Evolutionary conservation across 2,113 vertebrate species (phyloP), one percentile per base, ranked within the genome.

Genomic region (Rallus limicola): DNA sequence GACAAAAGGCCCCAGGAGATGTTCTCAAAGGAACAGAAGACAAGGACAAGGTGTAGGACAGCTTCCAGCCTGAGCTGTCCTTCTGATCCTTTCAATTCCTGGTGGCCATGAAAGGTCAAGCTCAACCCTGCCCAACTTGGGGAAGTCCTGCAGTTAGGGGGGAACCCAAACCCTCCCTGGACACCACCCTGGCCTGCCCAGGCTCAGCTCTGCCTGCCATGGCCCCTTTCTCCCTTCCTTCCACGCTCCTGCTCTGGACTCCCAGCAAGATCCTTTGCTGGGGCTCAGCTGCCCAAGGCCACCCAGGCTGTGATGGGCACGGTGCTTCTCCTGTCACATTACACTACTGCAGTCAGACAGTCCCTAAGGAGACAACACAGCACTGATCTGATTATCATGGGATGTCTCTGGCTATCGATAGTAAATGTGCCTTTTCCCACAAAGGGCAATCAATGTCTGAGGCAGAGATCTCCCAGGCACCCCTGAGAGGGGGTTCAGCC

Each of bases 201-300:
- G 65, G 56, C 40, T 78, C n/a, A 40, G 36, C 48, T 86, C 76
- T 79, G 42, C 48, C 25, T 2, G 1, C 62, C 1, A 2, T 26
- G 26, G 36, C 21, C 23, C 36, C 38, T 28, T 42, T n/a, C 6
- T 36, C 33, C n/a, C 8, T 33, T 76, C 65, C 59, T 58, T 23
- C 52, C 16, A 15, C 16, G 6, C 18, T 8, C 38, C 63, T 24
- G 28, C 13, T 58, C 42, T 2, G 1, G 23, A 52, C 21, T 46
- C 33, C 33, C 48, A 76, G 67, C 26, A 40, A 21, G 28, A 42
- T 42, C n/a, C 42, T 88, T 88, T 4, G 7, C 58, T 36, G 0
- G 0, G 26, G n/a, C n/a, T 60, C 3, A 1, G 48, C 31, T 0
- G 1, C 48, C 14, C 0, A 3, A 69, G 82, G 68, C 46, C 33